Evolutionary conservation across 1,140 invertebrate genomes (phyloP), one percentile per base, ranked within the genome.

Genomic region (Phenacoccus solenopsis): DNA sequence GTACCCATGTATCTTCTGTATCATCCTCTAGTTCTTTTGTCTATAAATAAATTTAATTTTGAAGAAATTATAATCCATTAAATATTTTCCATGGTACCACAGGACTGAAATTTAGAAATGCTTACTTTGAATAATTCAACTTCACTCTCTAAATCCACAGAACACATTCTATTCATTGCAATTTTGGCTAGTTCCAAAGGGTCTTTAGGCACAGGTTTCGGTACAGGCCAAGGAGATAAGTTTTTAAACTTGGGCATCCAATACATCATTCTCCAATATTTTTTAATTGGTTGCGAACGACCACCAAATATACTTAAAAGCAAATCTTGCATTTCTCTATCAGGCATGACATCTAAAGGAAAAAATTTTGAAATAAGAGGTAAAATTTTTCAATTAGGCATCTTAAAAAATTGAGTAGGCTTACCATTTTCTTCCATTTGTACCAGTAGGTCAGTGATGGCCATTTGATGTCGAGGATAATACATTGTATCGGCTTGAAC

Each of bases 211-310:
- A 91, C 73, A 0, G 86, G 82, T 30, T 86, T 82, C 0, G 95
- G 92, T 49, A 96, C 77, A 1, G 87, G 85, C 87, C 91, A 98
- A 1, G 96, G 96, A 73, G 92, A 94, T 0, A 89, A 77, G 78
- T 98, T 88, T 76, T 88, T 91, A 75, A 98, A 94, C 79, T 98
- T 98, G 2, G 96, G 94, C 88, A 97, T 90, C 97, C 97, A 99
- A 77, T 98, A 99, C 82, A 93, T 87, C 90, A 98, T 95, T 61
- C 94, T 83, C 82, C 87, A 88, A 76, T 86, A 91, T 77, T 96
- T 97, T 71, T 90, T 81, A 13, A 93, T 77, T 0, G 91, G 90
- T 76, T 87, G 84, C 12, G 87, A 87, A 74, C 87, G 81, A 70
- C 82, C 80, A 0, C 96, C 95, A 82, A 98, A 99, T 49, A 88